These are phyloP conservation scores for Dipus sagitta DNA, from an alignment of 2,797 vertebrate genomes.

Conservation along the genomic window DNA sequence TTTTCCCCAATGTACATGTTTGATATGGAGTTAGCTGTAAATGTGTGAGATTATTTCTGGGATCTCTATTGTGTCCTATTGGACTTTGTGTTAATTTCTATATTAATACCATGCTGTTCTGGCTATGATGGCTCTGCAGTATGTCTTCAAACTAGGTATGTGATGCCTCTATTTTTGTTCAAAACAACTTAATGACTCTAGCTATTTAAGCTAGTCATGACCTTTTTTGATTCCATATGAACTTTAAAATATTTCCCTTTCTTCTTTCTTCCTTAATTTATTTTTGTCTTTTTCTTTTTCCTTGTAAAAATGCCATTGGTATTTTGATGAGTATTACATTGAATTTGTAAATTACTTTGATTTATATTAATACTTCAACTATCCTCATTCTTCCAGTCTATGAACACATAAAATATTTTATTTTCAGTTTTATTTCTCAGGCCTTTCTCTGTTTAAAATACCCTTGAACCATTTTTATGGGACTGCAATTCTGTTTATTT, in stretches of 20 bases:
- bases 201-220: background rate
- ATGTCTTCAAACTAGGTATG: background rate
- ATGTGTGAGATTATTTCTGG: background rate
- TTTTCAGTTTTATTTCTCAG: background rate
- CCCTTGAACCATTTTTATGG: background rate
- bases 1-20: too few relatives aligned
- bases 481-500: conserved; percentile 48
- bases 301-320: background rate
- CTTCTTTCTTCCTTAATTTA: too few relatives aligned
- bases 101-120: background rate
- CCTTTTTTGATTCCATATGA: background rate
- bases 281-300: background rate
- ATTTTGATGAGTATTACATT: background rate
- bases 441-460: conserved; percentile 6
- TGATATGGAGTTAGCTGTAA: background rate
- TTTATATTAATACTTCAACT: background rate
- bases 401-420: background rate
- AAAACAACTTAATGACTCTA: background rate
- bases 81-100: too few relatives aligned
- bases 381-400: background rate
- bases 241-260: background rate
- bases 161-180: background rate
- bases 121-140: too few relatives aligned
- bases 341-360: background rate
- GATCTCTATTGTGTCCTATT: background rate